These are phyloP conservation scores for Lasioglossum lativentre DNA, from an alignment of 2,888 invertebrate genomes.

Conservation along the genomic window DNA sequence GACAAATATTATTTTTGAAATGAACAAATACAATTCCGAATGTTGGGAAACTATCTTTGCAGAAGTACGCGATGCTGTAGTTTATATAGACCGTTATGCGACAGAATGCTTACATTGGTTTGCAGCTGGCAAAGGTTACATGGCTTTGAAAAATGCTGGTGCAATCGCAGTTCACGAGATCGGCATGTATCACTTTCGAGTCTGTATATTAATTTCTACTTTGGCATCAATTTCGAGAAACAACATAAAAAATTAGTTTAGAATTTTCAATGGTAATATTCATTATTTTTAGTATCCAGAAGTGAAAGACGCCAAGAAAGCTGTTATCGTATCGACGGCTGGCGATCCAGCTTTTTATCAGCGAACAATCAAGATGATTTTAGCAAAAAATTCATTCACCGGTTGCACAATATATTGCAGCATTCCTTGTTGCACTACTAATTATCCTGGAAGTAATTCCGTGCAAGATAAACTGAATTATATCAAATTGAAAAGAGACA, in stretches of 20 bases:
- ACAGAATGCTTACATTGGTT: conserved; percentile 90
- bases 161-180: conserved; percentile 88
- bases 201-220: conserved; percentile 58
- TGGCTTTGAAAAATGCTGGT: conserved; percentile 87
- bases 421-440: conserved; percentile 77
- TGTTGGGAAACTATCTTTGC: conserved; percentile 88
- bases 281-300: conserved; percentile 80
- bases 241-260: background rate
- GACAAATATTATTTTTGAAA: conserved; percentile 28
- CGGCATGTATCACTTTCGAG: conserved; percentile 84
- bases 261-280: background rate
- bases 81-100: conserved; percentile 88
- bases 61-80: conserved; percentile 87
- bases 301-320: conserved; percentile 83
- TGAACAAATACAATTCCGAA: conserved; percentile 84
- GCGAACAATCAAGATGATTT: conserved; percentile 87
- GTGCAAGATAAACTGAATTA: conserved; percentile 80
- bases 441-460: conserved; percentile 66
- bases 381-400: conserved; percentile 87
- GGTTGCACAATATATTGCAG: conserved; percentile 88
- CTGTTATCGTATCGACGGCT: conserved; percentile 87
- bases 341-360: conserved; percentile 86
- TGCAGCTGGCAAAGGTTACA: conserved; percentile 86
- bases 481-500: conserved; percentile 84
- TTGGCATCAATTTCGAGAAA: background rate